Evolutionary conservation across 2,113 vertebrate species (phyloP), one percentile per base, ranked within the genome.

Genomic region (Gymnocephalus cernua): DNA sequence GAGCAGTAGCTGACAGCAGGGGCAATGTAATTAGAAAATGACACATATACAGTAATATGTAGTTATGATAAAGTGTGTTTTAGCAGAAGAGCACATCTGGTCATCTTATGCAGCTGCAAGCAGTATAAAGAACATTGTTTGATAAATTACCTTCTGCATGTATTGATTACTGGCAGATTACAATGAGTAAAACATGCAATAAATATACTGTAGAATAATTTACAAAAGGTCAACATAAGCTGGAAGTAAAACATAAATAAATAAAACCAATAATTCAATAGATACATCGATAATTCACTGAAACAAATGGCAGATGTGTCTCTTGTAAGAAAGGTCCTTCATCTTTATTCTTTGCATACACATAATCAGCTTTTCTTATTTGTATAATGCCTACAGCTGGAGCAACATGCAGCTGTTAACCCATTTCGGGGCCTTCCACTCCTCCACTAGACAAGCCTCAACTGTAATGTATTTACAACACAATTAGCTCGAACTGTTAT

Each of bases 21-120:
- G 71, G 64, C 56, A 51, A 10, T 63, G 75, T n/a, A 65, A 87
- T 82, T 79, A 84, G 41, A 61, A 77, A 72, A 67, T 58, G 51
- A 63, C 54, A 71, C 27, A 83, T 45, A 47, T 3, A 29, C 9
- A 73, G 45, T 54, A 44, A 76, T 66, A 38, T 1, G 3, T 32
- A 68, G 27, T 58, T 81, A 50, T 73, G 44, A 61, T 53, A 57
- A 78, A 86, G 3, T n/a, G 19, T 56, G 10, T 69, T 74, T 67
- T 32, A 64, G 12, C 3, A 61, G 54, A 61, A 61, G 35, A 64
- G 18, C 59, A 73, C 12, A 61, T 59, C 6, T 59, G 19, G 32
- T 68, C 19, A 48, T 77, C 38, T 51, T 8, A 35, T 67, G 15
- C 27, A 54, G 50, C 27, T 54, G 25, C 18, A 2, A 11, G n/a